Evolutionary conservation across 2,113 vertebrate genomes (phyloP), one percentile per base, ranked within the genome.

Genomic region (Plotosus lineatus): DNA sequence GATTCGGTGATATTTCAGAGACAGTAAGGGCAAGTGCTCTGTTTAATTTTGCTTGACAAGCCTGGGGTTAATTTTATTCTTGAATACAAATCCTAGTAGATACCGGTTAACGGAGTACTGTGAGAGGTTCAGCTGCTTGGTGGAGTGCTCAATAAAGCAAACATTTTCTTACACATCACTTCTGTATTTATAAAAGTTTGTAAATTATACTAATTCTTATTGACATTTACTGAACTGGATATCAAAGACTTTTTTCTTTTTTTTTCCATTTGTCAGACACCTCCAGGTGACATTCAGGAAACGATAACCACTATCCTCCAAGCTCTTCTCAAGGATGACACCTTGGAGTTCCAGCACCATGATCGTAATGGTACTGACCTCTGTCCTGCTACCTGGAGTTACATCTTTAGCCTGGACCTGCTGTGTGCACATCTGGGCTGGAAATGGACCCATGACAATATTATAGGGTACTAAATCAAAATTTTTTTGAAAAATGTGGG

Each of bases 381-480:
- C 56, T 94, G 91, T 72, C 85, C 92, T 10, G 78, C 84, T 71
- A 91, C 93, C 0, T 99, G 97, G 98, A 94, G 98, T 61, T 92
- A 92, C 21, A 78, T 99, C 61, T 95, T 94, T 78, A 93, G 96
- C 2, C 81, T 98, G 61, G 95, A 96, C 14, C 93, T 99, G 1
- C 91, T 99, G n/a, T 98, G 97, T 86, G 90, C 91, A 75, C 93
- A 94, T 51, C 92, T 94, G 83, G 95, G 93, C 61, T 99, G 98
- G 98, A 84, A 93, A 23, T 99, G 97, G 97, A 98, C 94, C 9
- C 94, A 96, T 68, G 92, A 96, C 40, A 90, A 95, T 81, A 82
- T 99, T 48, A 93, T 98, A 86, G 92, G 96, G 98, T 98, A 89
- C 40, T 5, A 2, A 19, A 23, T 4, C 38, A 50, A 51, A 51